Evolutionary conservation across 2,113 vertebrate genomes (phyloP), one percentile per base, ranked within the genome.

Genomic region (Passerina amoena): DNA sequence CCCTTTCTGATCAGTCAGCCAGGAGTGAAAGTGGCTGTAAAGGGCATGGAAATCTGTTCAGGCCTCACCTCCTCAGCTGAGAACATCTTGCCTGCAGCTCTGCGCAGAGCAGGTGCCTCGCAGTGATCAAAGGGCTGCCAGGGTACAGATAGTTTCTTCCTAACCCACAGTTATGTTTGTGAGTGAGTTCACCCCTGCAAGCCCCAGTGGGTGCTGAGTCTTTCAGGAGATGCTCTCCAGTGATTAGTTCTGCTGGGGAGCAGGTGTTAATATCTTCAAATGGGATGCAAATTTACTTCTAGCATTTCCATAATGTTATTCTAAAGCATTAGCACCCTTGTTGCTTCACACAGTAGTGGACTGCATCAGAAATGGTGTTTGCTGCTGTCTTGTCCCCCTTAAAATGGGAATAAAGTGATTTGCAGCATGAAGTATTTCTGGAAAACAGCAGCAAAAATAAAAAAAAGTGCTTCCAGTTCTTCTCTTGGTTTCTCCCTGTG

Each of bases 1-100:
- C 82, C 88, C 75, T 93, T 93, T 82, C 69, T 83, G 83, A 89
- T 96, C 92, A 89, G 83, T 76, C 92, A 97, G 86, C 80, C 96
- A 88, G 91, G 93, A 95, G 60, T 72, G 88, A 64, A 93, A 92
- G 60, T 30, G 30, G 35, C 85, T 93, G 93, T 16, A 93, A 91
- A 97, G 94, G 95, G 96, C 92, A 96, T 51, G 53, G 83, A 91
- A 96, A 93, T 90, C 88, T 82, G 13, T 82, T 91, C 2, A 4
- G 87, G 89, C 83, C 88, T 96, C 92, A 86, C 85, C 82, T 89
- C 70, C 71, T 9, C 78, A 37, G 14, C 4, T 81, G 80, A 76
- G 88, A 90, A 82, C 85, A 86, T 92, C 83, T 91, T 83, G 71
- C 93, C 90, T 91, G 86, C 27, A 93, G 92, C 83, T 82, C 90